phyloP scores from a whole-genome alignment of 1,140 invertebrate species.

The Ditylenchus dipsaci region DNA sequence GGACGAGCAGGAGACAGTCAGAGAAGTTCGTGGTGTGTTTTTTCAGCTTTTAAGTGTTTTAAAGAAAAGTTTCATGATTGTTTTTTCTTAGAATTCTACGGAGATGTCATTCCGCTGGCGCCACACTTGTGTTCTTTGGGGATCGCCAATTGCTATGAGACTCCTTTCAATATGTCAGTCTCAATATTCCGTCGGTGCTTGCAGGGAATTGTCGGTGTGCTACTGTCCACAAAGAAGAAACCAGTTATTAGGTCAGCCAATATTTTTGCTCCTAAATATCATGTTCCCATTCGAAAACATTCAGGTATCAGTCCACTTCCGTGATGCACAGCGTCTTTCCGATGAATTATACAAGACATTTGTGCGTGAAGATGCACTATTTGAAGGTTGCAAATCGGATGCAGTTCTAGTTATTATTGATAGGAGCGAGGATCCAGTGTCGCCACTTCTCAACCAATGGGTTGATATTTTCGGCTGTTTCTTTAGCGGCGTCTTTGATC shows the following conservation, averaged over 20 bases:
- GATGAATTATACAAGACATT: slow-evolving; percentile 68
- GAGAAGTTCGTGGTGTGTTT: slow-evolving; percentile 65
- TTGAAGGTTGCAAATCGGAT: slow-evolving; percentile 45
- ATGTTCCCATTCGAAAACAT: neutral
- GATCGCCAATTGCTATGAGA: slow-evolving; percentile 41
- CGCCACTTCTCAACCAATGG: slow-evolving; percentile 96
- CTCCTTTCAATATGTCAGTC: slow-evolving; percentile 65
- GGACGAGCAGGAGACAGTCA: slow-evolving; percentile 92
- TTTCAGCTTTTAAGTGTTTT: slow-evolving; percentile 1
- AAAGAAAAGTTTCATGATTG: neutral
- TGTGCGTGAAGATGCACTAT: slow-evolving; percentile 55
- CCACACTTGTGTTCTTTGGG: slow-evolving; percentile 43
- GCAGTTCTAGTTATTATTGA: slow-evolving; percentile 43
- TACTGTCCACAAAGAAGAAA: slow-evolving; percentile 84
- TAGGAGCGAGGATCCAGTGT: slow-evolving; percentile 73
- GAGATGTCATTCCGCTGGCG: slow-evolving; percentile 49
- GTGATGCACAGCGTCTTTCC: slow-evolving; percentile 76
- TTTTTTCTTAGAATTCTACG: slow-evolving; percentile 39
- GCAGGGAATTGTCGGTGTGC: slow-evolving; percentile 76
- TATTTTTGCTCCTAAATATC: neutral
- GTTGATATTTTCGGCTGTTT: no score
- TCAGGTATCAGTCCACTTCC: slow-evolving; percentile 78
- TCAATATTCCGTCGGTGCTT: slow-evolving; percentile 71
- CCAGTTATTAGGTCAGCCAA: slow-evolving; percentile 69
- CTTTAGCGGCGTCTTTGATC: no score